phyloP scores from a whole-genome alignment of 2,888 invertebrate genomes.

The Acanthosepion pharaonis region DNA sequence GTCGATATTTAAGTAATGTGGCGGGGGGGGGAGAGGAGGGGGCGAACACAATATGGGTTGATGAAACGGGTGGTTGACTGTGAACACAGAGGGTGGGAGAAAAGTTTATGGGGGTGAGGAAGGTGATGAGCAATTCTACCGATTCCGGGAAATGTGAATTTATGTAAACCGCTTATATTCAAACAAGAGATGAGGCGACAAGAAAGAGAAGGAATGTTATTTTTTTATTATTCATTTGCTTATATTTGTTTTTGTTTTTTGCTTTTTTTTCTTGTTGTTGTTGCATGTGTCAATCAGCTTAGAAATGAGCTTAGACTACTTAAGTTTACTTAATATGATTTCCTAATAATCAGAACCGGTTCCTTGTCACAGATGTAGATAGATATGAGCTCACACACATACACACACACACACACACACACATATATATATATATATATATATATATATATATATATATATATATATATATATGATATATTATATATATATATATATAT shows the following conservation, averaged over 20 bases:
- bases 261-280: neutral
- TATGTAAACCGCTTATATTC: neutral
- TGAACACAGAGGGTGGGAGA: neutral
- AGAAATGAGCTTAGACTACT: neutral
- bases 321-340: neutral
- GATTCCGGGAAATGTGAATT: neutral
- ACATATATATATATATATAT: too few species aligned
- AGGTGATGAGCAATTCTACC: neutral
- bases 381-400: too few species aligned
- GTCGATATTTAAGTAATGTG: neutral
- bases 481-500: too few species aligned
- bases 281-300: neutral
- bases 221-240: neutral
- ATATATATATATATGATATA: too few species aligned
- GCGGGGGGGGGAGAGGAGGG: too few species aligned
- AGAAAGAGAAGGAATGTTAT: too few species aligned
- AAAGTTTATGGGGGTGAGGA: neutral
- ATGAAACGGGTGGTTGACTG: neutral
- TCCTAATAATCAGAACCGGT: neutral
- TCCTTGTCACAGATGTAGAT: neutral
- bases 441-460: too few species aligned
- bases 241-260: neutral
- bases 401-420: neutral
- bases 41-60: neutral
- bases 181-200: neutral